Evolutionary conservation across 2,888 invertebrate species (phyloP).

Genomic region (Acrobasis suavella): DNA sequence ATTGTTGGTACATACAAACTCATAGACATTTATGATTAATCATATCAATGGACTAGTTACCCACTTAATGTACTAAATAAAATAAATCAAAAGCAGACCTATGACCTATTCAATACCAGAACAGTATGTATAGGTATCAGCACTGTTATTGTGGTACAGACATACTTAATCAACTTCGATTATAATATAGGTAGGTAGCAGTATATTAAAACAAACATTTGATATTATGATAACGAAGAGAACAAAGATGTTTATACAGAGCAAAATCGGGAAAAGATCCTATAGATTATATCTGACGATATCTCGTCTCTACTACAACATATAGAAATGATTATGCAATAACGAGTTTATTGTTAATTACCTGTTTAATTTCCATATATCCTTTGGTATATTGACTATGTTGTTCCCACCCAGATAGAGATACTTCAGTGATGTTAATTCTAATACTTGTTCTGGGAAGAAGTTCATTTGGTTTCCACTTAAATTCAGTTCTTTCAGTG

Average conservation of each 20-base stretch:
- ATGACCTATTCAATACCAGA: not conserved
- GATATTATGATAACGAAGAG: slow-evolving; percentile 9
- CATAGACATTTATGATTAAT: not conserved
- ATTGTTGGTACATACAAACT: too few species aligned
- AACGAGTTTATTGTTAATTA: slow-evolving; percentile 36
- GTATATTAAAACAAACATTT: slow-evolving; percentile 7
- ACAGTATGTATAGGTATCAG: too few species aligned
- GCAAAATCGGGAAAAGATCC: not conserved
- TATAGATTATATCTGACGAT: not conserved
- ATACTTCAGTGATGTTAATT: slow-evolving; percentile 88
- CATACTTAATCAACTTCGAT: not conserved
- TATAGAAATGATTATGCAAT: not conserved
- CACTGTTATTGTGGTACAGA: too few species aligned
- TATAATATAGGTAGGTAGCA: not conserved
- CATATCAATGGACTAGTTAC: not conserved
- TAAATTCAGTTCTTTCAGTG: slow-evolving; percentile 93
- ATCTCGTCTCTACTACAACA: not conserved
- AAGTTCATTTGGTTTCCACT: slow-evolving; percentile 93
- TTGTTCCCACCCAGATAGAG: slow-evolving; percentile 95
- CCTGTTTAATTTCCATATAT: slow-evolving; percentile 84
- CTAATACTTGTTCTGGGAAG: slow-evolving; percentile 94
- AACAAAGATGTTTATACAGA: slow-evolving; percentile 13
- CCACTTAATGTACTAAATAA: not conserved
- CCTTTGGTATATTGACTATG: slow-evolving; percentile 90
- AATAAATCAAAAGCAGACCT: not conserved